Percentiles rank a stretch among this genome's conserved stretches.
phyloP scores from a whole-genome alignment of 2,113 vertebrate genomes.

The Hippocampus mohnikei region DNA sequence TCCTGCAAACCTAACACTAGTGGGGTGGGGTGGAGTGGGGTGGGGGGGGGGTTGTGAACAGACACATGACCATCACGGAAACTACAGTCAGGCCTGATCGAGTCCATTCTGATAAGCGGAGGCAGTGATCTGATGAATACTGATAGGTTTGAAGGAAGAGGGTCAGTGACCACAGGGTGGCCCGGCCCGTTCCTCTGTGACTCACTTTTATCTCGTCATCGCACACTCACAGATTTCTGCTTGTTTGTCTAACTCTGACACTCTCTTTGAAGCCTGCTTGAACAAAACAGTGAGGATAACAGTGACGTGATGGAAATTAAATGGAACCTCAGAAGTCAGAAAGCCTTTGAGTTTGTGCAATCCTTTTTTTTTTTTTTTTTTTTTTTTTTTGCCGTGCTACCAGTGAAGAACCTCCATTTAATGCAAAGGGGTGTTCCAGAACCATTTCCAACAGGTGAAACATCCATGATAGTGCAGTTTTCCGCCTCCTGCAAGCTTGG shows the following conservation, averaged over 20 bases:
- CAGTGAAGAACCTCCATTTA: too few species aligned
- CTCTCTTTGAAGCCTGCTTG: conserved; percentile 12
- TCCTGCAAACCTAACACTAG: conserved; percentile 19
- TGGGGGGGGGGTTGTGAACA: not conserved
- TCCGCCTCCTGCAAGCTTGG: too few species aligned
- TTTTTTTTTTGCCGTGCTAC: not conserved
- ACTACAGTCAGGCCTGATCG: conserved; percentile 40
- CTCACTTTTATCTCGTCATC: conserved; percentile 27
- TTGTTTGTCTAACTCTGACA: conserved; percentile 40
- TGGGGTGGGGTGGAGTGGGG: not conserved
- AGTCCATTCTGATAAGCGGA: conserved; percentile 52
- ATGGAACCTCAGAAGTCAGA: not conserved
- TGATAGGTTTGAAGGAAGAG: conserved; percentile 57
- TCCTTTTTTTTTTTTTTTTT: not conserved
- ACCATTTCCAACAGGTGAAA: too few species aligned
- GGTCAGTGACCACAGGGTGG: conserved; percentile 12
- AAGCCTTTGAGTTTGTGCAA: not conserved
- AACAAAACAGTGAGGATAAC: conserved; percentile 37
- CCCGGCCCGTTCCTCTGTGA: conserved; percentile 39
- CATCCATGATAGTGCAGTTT: too few species aligned
- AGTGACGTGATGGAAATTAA: not conserved
- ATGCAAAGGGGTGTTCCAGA: too few species aligned
- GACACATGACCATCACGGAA: conserved; percentile 29
- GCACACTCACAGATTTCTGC: conserved; percentile 14
- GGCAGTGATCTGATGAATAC: conserved; percentile 41